These are phyloP conservation scores for Sphenodon punctatus DNA, from an alignment of 2,797 vertebrate genomes.

Conservation along the genomic window DNA sequence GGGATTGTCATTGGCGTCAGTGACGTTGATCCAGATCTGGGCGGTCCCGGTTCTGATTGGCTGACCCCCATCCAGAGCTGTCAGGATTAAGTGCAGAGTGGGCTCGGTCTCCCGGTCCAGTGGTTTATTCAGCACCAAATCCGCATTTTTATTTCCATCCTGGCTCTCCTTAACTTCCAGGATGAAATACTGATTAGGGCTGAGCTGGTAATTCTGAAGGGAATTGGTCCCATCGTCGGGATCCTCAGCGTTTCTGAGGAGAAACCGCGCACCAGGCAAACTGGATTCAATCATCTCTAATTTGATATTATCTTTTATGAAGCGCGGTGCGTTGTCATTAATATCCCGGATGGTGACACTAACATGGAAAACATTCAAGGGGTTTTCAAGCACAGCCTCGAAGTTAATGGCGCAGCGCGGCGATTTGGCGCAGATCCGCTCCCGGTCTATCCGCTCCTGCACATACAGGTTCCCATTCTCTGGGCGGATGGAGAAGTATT, in stretches of 20 bases:
- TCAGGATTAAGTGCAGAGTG: conserved; percentile 69
- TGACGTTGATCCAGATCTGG: conserved; percentile 67
- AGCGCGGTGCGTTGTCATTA: conserved; percentile 86
- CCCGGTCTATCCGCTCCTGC: conserved; percentile 84
- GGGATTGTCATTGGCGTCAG: conserved; percentile 75
- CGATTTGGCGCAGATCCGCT: conserved; percentile 79
- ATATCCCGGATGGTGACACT: conserved; percentile 82
- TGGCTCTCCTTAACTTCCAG: conserved; percentile 74
- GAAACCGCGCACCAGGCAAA: conserved; percentile 75
- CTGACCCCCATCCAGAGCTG: conserved; percentile 74
- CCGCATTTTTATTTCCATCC: conserved; percentile 75
- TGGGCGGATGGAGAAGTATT: conserved; percentile 84
- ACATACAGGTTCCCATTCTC: conserved; percentile 83
- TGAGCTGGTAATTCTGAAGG: conserved; percentile 77
- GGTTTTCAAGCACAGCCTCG: conserved; percentile 84
- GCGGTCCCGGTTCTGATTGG: conserved; percentile 69
- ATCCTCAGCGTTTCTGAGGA: conserved; percentile 80
- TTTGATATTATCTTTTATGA: conserved; percentile 70
- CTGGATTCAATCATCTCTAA: conserved; percentile 80
- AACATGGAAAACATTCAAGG: conserved; percentile 82
- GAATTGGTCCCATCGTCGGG: conserved; percentile 79
- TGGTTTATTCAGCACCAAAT: conserved; percentile 73
- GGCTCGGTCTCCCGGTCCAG: conserved; percentile 75
- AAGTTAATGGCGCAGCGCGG: conserved; percentile 83
- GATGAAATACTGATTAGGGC: conserved; percentile 69